These are phyloP conservation scores for Sinodicranocentrus sp. DNA, from an alignment of 2,888 invertebrate genomes.

Conservation along the genomic window DNA sequence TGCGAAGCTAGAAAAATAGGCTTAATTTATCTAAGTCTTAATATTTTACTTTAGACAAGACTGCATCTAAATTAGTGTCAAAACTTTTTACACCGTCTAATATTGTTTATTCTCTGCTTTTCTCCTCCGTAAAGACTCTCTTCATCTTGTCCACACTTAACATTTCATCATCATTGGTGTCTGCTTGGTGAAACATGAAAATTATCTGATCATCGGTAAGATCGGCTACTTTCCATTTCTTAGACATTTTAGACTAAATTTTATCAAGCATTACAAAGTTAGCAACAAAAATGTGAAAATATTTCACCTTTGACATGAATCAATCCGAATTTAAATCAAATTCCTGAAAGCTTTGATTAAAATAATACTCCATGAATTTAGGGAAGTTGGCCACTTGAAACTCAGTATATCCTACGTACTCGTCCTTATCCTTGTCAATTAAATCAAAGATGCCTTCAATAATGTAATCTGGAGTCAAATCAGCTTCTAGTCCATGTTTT, in stretches of 20 bases:
- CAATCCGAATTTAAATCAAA: conserved; percentile 48
- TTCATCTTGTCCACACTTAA: conserved; percentile 56
- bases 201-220: conserved; percentile 32
- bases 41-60: conserved; percentile 35
- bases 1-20: too few relatives aligned
- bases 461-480: conserved; percentile 32
- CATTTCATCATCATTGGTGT: conserved; percentile 46
- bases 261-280: too few relatives aligned
- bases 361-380: conserved; percentile 9
- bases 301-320: conserved; percentile 40
- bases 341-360: conserved; percentile 36
- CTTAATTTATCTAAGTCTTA: background rate
- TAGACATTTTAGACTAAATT: conserved; percentile 34
- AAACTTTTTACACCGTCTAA: conserved; percentile 48
- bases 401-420: conserved; percentile 50
- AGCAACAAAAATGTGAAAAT: background rate
- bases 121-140: conserved; percentile 36
- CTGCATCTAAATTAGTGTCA: conserved; percentile 56
- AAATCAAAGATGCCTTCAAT: conserved; percentile 45
- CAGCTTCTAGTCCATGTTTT: background rate
- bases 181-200: conserved; percentile 51
- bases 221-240: background rate
- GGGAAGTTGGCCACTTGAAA: conserved; percentile 56
- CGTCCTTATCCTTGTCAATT: conserved; percentile 57
- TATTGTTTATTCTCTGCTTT: conserved; percentile 39